Base-by-base conservation (phyloP, 2,888 invertebrate species). In the Mantis religiosa region DNA sequence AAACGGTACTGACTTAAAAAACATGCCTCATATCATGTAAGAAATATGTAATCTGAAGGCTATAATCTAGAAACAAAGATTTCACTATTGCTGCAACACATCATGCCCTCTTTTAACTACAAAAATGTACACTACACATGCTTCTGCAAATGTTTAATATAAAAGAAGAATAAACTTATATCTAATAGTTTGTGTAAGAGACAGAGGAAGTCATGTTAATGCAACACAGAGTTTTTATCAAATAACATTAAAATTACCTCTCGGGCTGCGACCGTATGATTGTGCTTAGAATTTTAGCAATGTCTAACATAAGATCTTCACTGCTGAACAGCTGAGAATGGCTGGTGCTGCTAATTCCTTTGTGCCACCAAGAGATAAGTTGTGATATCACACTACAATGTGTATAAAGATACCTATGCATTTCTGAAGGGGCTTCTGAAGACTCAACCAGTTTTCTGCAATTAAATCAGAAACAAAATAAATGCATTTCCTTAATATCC, bases 331-430 rank as follows among this genome's bases (percentile, higher is more conserved):
- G 83, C 15, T 81, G 83, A 81, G 84, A 54, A 27, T 84, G 81
- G 8, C 20, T 88, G 30, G 84, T 41, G 20, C 71, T 30, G 14
- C 14, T 15, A 3, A 89, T 82, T n/a, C 89, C 89, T 28, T 85
- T 41, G 0, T 89, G 27, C 90, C 90, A 90, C 90, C 89, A 90
- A 12, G 84, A 54, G 20, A 87, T 41, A 25, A 90, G 88, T 12
- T 71, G 83, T n/a, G 84, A 82, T 14, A 89, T 83, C n/a, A 84
- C 88, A 83, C 83, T 83, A 85, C 90, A 89, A 9, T 83, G 41
- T 20, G 28, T 25, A 34, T 88, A 82, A 12, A 89, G 27, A 28
- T 87, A 89, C 27, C 7, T 83, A 34, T 85, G 83, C 83, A 88
- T 28, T 30, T 30, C 83, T 28, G 83, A 8, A 3, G 83, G 34